These are phyloP conservation scores for Theocolax elegans DNA, from an alignment of 1,140 invertebrate genomes.

Conservation along the genomic window DNA sequence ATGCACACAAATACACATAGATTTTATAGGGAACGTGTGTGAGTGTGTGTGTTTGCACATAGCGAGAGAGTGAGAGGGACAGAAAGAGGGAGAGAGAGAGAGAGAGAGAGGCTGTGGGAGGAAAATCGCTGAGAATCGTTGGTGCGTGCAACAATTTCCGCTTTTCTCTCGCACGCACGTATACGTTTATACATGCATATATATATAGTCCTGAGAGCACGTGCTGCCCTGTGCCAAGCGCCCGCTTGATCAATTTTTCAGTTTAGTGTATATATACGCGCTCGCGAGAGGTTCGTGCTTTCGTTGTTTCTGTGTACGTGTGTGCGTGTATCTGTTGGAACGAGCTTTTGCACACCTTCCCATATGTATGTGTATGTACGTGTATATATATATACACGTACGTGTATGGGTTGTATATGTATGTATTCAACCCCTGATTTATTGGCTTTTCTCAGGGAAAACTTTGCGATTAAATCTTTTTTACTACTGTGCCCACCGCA, in stretches of 20 bases:
- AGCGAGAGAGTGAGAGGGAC: neutral
- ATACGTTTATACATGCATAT: too few relatives aligned
- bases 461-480: constrained; percentile 44
- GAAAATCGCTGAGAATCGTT: constrained; percentile 28
- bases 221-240: constrained; percentile 42
- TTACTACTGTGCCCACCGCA: constrained; percentile 33
- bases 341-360: constrained; percentile 4
- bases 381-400: too few relatives aligned
- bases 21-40: neutral
- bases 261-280: constrained; percentile 9
- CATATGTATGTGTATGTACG: neutral
- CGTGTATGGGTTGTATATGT: too few relatives aligned
- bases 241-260: constrained; percentile 47
- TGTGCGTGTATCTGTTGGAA: neutral
- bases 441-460: constrained; percentile 40
- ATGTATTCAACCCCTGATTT: constrained; percentile 29
- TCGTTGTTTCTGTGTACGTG: constrained; percentile 3
- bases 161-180: constrained; percentile 6
- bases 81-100: neutral
- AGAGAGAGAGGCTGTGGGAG: neutral
- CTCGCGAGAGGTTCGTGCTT: neutral
- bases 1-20: too few relatives aligned
- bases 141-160: constrained; percentile 43
- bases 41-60: neutral
- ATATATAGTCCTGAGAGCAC: too few relatives aligned